Conservation (phyloP, 2,113 vertebrate species). For the Sinocyclocheilus maitianheensis region DNA sequence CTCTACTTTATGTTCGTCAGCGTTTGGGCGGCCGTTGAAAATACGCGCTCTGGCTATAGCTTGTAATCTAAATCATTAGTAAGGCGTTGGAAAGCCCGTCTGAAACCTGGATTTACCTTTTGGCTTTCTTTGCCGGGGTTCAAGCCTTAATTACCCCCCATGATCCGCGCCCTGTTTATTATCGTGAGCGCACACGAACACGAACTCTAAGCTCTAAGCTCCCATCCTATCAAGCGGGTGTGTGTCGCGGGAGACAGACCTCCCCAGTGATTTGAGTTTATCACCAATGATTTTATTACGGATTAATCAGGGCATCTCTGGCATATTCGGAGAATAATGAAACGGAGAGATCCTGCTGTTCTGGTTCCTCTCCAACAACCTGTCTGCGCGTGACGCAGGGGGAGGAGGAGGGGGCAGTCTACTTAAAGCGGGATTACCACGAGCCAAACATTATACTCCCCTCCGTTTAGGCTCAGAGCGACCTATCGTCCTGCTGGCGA, state of each 20-base stretch:
- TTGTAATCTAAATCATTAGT: not conserved
- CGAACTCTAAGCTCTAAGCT: not conserved
- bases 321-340: slow-evolving; percentile 58
- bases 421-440: slow-evolving; percentile 86
- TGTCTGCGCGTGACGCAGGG: slow-evolving; percentile 80
- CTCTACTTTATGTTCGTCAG: not conserved
- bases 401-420: slow-evolving; percentile 71
- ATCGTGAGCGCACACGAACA: too few species aligned
- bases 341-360: slow-evolving; percentile 66
- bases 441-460: slow-evolving; percentile 77
- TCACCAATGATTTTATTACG: slow-evolving; percentile 51
- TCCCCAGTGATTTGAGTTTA: slow-evolving; percentile 29
- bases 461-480: slow-evolving; percentile 54
- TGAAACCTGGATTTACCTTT: not conserved
- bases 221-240: not conserved
- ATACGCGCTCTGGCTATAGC: not conserved
- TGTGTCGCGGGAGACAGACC: not conserved
- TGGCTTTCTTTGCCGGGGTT: not conserved
- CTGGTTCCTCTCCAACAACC: slow-evolving; percentile 75
- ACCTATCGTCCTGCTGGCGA: slow-evolving; percentile 42
- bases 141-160: not conserved
- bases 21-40: not conserved
- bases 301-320: slow-evolving; percentile 53
- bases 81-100: not conserved
- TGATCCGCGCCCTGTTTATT: not conserved